These are phyloP conservation scores for Simalia tracyae DNA, from an alignment of 2,797 vertebrate genomes.

Conservation along the genomic window DNA sequence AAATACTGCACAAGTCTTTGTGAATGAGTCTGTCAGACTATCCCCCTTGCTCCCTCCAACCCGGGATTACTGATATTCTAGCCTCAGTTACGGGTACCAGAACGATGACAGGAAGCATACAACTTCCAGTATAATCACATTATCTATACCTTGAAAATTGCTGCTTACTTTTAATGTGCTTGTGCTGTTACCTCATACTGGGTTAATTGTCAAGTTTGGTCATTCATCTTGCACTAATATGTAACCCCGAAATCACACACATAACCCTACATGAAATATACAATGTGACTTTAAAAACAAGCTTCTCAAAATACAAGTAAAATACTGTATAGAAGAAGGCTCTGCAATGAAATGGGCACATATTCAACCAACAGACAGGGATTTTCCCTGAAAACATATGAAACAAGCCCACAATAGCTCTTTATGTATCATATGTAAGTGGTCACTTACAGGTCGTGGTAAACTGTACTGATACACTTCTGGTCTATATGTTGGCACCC, in stretches of 20 bases:
- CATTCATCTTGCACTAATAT: background rate
- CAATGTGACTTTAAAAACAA: background rate
- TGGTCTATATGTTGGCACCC: constrained; percentile 90
- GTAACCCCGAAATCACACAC: background rate
- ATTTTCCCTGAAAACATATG: background rate
- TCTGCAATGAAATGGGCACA: background rate
- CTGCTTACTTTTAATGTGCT: background rate
- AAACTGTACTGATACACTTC: constrained; percentile 95
- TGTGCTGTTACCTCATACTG: background rate
- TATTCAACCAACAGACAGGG: background rate
- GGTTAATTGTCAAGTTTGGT: background rate
- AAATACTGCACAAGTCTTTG: background rate
- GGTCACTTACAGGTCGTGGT: constrained; percentile 87
- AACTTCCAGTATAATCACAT: background rate
- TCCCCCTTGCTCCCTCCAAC: background rate
- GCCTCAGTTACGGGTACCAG: background rate
- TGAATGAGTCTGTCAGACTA: background rate
- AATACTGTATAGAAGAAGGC: background rate
- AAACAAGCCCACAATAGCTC: background rate
- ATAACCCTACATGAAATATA: background rate
- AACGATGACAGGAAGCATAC: background rate
- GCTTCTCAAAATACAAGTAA: background rate
- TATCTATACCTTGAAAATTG: background rate
- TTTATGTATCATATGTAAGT: constrained; percentile 22
- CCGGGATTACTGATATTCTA: background rate